Base-by-base conservation (phyloP, 1,140 invertebrate genomes). In the Formica selysi region DNA sequence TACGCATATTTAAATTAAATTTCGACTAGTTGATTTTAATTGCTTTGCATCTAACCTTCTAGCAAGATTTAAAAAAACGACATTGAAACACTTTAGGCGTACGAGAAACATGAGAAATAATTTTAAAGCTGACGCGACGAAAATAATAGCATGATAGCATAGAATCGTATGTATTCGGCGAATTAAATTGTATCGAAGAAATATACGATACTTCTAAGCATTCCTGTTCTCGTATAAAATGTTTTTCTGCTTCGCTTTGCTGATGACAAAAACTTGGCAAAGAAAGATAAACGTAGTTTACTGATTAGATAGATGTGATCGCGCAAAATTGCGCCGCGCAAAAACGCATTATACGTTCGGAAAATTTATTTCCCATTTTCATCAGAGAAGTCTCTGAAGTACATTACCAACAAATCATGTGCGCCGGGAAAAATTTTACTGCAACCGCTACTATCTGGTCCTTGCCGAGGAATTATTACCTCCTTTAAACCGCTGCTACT, bases 381-480 rank as follows among this genome's bases (percentile, higher is more conserved):
- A 57, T 76, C 83, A 71, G 62, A 26, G 62, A 64, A 59, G 71
- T 78, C 62, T 78, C 62, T 64, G 74, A 85, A 86, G 84, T 87
- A 70, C 73, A 87, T 87, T 86, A 85, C 73, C 16, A 86, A 86
- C 84, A 87, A 87, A 79, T 87, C 84, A 87, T 87, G 73, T 87
- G 73, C 71, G 51, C 54, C 65, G 51, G 51, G 76, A 87, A 86
- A 87, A 87, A 87, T 87, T 86, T 70, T 86, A 86, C 76, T 86
- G 85, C 86, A 76, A 41, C 36, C 54, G 84, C 84, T 51, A 76
- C 73, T 87, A 87, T 79, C 86, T 87, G 85, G 73, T 73, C 65
- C 78, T 80, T 80, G 78, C 78, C 36, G 78, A 57, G 65, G 78
- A 80, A 71, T 80, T 80, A 80, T 80, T 80, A 80, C 78, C 65